A percentile compares a stretch with the other conserved stretches of the same genome.
Conservation (phyloP, 2,888 invertebrate species). For the Notodonta ziczac region DNA sequence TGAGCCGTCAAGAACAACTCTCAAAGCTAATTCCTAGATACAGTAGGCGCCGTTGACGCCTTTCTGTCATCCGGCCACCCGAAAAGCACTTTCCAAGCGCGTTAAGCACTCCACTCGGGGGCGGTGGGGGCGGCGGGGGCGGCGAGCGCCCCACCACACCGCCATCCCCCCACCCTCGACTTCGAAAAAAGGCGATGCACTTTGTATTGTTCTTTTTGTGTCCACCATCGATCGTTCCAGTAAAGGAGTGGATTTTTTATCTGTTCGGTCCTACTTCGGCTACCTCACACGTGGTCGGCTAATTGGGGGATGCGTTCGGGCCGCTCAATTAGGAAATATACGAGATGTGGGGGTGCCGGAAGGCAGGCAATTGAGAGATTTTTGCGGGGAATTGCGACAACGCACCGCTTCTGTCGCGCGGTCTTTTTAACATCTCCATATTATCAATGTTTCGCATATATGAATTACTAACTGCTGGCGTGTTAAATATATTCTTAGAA, state of each 20-base stretch:
- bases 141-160: conserved; percentile 47
- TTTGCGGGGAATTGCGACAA: conserved; percentile 33
- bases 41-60: conserved; percentile 61
- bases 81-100: conserved; percentile 74
- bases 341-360: conserved; percentile 12
- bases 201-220: conserved; percentile 83
- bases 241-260: conserved; percentile 80
- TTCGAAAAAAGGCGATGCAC: conserved; percentile 84
- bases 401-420: conserved; percentile 4
- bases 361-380: conserved; percentile 27
- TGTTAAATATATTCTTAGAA: too few relatives aligned
- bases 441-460: background rate
- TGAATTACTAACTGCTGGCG: background rate
- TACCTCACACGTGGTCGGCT: conserved; percentile 75
- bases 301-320: conserved; percentile 65
- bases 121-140: conserved; percentile 46
- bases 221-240: conserved; percentile 82
- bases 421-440: background rate
- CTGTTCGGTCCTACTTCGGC: conserved; percentile 65
- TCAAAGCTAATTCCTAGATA: conserved; percentile 62
- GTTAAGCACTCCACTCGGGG: conserved; percentile 66
- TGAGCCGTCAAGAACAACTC: conserved; percentile 45
- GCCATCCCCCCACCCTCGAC: conserved; percentile 62
- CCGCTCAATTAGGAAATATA: conserved; percentile 61
- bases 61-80: conserved; percentile 68